Base-by-base conservation (phyloP, 23 tunicate species). In the Halocynthia roretzi region DNA sequence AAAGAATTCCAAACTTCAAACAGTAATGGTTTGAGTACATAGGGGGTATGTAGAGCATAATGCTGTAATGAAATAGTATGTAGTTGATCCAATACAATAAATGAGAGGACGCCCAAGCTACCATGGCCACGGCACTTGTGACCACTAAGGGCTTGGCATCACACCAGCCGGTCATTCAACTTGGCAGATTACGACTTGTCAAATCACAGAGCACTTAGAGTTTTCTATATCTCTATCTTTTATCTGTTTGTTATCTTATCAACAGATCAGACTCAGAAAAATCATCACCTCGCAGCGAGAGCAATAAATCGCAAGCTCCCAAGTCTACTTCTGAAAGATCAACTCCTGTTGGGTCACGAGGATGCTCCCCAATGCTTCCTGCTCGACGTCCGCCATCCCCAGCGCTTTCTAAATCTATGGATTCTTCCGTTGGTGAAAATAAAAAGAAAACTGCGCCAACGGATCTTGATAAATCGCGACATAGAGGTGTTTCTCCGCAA, bases 401-500 rank as follows among this genome's bases (percentile, higher is more conserved):
- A 10, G 70, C 70, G 10, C 70, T 20, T 9, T 20, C 15, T 9
- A 11, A 48, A 8, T 11, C 17, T 0, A 10, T 48, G 49, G 18
- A 48, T 65, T 44, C 70, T 0, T 20, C 14, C 5, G 31, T 0
- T 15, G 17, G 49, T 8, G 17, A 40, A 8, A 48, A 65, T 10
- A 15, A 9, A 0, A 65, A 65, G 70, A 65, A 65, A 65, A 65
- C 70, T 10, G 70, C 70, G 10, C 22, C 70, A 65, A 40, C 70
- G 31, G 70, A 65, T 20, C n/a, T n/a, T 14, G 18, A 11, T 15
- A 65, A 15, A 15, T 9, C 70, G 10, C 70, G 5, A 15, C 22
- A 65, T 20, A 65, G 70, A 65, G 70, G 70, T 44, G 31, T 20
- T 15, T 65, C 70, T 20, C 70, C 70, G 9, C 49, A 40, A 65